These are phyloP conservation scores for Lycocerus yunnanus DNA, from an alignment of 2,888 invertebrate species.

Conservation along the genomic window DNA sequence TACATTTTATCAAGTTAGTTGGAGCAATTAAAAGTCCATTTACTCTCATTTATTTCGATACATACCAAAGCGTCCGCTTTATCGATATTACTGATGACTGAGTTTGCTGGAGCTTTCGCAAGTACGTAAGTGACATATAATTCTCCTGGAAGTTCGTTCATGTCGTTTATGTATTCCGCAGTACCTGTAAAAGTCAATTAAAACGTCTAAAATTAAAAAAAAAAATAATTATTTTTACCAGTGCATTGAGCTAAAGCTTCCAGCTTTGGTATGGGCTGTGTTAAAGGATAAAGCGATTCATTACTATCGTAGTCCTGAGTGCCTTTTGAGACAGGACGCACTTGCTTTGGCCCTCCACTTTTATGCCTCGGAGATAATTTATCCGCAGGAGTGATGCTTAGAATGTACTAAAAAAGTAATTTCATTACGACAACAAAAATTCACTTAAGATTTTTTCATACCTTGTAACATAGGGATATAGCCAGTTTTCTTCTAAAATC, in stretches of 20 bases:
- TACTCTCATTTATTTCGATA: conserved; percentile 15
- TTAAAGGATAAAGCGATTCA: conserved; percentile 71
- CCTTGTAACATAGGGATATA: conserved; percentile 79
- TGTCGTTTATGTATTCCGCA: conserved; percentile 68
- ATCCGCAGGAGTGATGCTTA: conserved; percentile 61
- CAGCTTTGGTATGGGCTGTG: conserved; percentile 73
- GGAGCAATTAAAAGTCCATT: not conserved
- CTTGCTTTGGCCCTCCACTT: conserved; percentile 64
- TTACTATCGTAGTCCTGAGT: conserved; percentile 73
- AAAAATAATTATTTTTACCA: conserved; percentile 25
- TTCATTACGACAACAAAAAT: not conserved
- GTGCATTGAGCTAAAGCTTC: conserved; percentile 64
- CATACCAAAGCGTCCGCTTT: conserved; percentile 65
- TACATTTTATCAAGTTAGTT: not conserved
- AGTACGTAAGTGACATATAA: conserved; percentile 71
- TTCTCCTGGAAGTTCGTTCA: conserved; percentile 58
- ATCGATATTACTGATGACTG: conserved; percentile 62
- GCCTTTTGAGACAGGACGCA: conserved; percentile 69
- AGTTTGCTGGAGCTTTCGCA: conserved; percentile 46
- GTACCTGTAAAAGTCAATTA: conserved; percentile 59
- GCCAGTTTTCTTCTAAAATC: conserved; percentile 71
- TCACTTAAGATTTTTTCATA: conserved; percentile 43
- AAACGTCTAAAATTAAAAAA: not conserved
- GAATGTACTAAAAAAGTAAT: conserved; percentile 56
- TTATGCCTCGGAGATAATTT: conserved; percentile 57